phyloP scores from a whole-genome alignment of 2,797 vertebrate species.

The Muraenolepis orangiensis region DNA sequence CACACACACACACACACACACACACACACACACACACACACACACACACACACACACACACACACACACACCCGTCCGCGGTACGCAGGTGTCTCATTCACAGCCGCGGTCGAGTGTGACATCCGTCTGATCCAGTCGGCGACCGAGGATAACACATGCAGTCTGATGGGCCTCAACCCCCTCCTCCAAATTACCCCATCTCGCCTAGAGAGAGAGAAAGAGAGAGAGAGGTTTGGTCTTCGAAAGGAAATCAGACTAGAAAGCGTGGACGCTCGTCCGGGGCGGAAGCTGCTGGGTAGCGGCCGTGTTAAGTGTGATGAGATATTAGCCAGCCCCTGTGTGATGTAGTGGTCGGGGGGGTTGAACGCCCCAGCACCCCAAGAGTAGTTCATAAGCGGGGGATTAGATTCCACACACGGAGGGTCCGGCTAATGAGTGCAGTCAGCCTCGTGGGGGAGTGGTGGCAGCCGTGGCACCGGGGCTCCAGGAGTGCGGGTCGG shows the following conservation, averaged over 20 bases:
- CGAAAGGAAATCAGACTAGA: conserved; percentile 37
- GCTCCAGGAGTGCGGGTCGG: background rate
- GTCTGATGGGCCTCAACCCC: too few species aligned
- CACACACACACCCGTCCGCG: conserved; percentile 25
- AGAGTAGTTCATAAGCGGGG: conserved; percentile 23
- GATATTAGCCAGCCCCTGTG: conserved; percentile 37
- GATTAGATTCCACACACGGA: conserved; percentile 29
- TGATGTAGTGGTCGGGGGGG: background rate
- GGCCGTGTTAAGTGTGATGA: conserved; percentile 19
- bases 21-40: too few species aligned
- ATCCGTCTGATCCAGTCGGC: conserved; percentile 29
- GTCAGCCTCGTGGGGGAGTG: background rate
- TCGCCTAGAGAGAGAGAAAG: too few species aligned
- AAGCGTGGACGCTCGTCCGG: conserved; percentile 34
- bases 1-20: too few species aligned
- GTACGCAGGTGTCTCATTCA: conserved; percentile 41
- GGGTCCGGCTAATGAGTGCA: background rate
- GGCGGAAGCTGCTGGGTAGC: conserved; percentile 38
- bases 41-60: too few species aligned
- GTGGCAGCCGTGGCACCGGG: background rate
- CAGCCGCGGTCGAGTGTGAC: conserved; percentile 39
- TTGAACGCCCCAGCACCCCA: background rate
- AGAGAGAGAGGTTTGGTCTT: conserved; percentile 22
- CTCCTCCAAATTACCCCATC: too few species aligned
- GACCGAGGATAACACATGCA: conserved; percentile 8